These are phyloP conservation scores for Drosophila buzzatii DNA, from an alignment of 2,888 invertebrate genomes.

Conservation along the genomic window DNA sequence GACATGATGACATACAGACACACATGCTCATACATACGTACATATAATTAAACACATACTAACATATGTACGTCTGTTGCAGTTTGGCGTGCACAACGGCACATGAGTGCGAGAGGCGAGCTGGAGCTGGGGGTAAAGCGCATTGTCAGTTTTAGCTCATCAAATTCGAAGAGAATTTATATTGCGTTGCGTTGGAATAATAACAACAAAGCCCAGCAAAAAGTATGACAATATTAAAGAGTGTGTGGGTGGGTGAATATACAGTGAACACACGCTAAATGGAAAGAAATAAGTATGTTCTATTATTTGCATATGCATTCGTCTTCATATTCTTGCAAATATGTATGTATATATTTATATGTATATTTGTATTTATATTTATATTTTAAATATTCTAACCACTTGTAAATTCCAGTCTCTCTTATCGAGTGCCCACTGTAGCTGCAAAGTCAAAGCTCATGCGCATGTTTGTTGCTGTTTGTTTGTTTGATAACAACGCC, in stretches of 20 bases:
- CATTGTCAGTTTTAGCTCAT: conserved; percentile 3
- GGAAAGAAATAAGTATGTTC: neutral
- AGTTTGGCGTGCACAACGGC: conserved; percentile 9
- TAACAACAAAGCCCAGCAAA: neutral
- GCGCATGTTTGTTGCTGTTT: conserved; percentile 54
- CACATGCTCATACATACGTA: neutral
- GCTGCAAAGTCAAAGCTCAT: conserved; percentile 38
- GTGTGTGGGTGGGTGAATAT: neutral
- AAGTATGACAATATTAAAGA: conserved; percentile 3
- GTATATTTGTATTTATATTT: neutral
- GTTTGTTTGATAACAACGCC: conserved; percentile 44
- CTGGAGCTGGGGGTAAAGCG: conserved; percentile 5
- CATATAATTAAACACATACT: neutral
- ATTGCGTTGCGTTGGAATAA: conserved; percentile 19
- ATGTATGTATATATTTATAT: neutral
- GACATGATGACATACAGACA: conserved; percentile 3
- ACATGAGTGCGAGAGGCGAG: neutral
- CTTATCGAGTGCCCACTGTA: neutral
- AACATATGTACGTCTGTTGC: conserved; percentile 2
- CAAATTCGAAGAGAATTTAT: conserved; percentile 45
- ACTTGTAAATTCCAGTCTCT: too few relatives aligned
- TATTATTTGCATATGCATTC: neutral
- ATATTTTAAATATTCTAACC: neutral
- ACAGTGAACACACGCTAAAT: neutral
- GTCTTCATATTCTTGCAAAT: too few relatives aligned